Base-by-base conservation (phyloP, 1,140 invertebrate species). In the Centruroides vittatus region DNA sequence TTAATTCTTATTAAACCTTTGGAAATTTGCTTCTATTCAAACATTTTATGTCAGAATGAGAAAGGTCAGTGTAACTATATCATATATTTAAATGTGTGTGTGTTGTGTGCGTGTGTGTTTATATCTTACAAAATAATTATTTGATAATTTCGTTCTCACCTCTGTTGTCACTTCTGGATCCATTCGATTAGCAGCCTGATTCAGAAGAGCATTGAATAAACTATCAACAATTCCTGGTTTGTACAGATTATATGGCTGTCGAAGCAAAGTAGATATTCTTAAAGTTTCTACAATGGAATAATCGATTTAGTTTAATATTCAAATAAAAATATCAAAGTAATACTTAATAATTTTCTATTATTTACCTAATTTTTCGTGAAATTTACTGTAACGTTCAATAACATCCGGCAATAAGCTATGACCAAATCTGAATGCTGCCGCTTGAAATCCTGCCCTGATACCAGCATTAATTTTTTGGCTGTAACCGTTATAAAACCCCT, bases 151-250 rank as follows among this genome's bases (percentile, higher is more conserved):
- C 5, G 11, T 55, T 35, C 53, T 67, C 34, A 68, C 67, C 77
- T 93, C 88, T 75, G 90, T 86, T 0, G 89, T 93, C 60, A 94
- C 88, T 0, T 89, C 90, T 70, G 92, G 89, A 68, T 94, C 91
- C 88, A 93, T 92, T 68, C 89, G 89, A 75, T 93, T 89, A 6
- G 90, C 89, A 12, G 93, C 87, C 78, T 94, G 89, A 73, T 94
- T 94, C 46, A 89, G 87, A 47, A 94, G 73, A 48, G 89, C 90
- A 87, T 93, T 89, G 11, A 93, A 81, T 70, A 92, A 94, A 73
- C 93, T 88, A 69, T 94, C 91, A 6, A 93, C 76, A 36, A 91
- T 86, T 41, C 91, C 91, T 34, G 88, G 88, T 69, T 89, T 80
- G 73, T 93, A 94, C 55, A 94, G 74, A 73, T 93, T 89, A 68